A percentile compares a stretch with the other conserved stretches of the same genome.
Conservation (phyloP, 2,113 vertebrate genomes). For the Mesembrinibis cayennensis region DNA sequence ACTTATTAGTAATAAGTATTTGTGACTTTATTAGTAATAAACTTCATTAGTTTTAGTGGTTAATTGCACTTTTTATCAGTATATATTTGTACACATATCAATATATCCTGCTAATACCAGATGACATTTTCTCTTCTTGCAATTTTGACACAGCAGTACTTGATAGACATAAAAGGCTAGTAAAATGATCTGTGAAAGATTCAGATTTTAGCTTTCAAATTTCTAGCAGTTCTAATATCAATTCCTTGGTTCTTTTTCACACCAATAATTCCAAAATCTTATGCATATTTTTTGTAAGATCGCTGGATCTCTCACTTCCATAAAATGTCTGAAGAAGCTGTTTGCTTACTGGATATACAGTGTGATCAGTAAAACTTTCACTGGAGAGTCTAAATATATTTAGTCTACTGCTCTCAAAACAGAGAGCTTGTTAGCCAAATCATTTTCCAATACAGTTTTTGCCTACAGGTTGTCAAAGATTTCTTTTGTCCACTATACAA, state of each 20-base stretch:
- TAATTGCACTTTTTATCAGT: neutral
- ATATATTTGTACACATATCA: neutral
- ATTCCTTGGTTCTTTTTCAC: neutral
- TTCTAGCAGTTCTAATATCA: neutral
- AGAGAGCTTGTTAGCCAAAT: neutral
- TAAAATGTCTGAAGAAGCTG: neutral
- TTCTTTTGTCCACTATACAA: neutral
- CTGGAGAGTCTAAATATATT: neutral
- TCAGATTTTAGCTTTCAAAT: neutral
- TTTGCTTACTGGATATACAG: neutral
- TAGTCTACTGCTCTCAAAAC: neutral
- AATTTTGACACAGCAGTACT: neutral
- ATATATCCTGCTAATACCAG: neutral
- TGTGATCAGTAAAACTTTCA: neutral
- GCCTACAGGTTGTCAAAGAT: neutral
- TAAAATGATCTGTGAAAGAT: neutral
- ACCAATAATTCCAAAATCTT: neutral
- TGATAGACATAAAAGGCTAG: neutral
- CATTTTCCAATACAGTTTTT: neutral
- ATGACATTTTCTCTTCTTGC: neutral
- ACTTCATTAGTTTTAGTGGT: neutral
- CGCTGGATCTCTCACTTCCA: neutral
- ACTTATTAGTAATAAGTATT: neutral
- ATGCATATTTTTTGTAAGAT: neutral
- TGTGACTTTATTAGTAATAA: neutral